Evolutionary conservation across 2,797 vertebrate genomes (phyloP).

Genomic region (Zalophus californianus): DNA sequence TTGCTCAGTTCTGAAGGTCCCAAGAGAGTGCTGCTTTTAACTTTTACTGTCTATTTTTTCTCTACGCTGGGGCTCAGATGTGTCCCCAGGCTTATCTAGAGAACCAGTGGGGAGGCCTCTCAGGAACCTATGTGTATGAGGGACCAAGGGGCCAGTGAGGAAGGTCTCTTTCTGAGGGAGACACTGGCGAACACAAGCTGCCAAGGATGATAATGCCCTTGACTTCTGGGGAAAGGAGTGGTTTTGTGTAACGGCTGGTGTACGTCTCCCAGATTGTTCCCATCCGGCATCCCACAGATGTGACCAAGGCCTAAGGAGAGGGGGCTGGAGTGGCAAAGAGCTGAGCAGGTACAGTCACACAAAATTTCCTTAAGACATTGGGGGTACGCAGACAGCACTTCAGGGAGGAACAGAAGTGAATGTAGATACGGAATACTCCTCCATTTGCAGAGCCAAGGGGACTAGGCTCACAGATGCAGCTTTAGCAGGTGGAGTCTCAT

Average conservation of each 20-base stretch:
- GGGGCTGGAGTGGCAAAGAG: neutral
- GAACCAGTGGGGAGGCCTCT: neutral
- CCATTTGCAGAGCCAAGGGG: neutral
- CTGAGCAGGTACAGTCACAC: neutral
- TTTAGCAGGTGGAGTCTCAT: neutral
- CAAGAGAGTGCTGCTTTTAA: neutral
- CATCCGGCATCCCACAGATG: neutral
- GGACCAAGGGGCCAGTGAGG: neutral
- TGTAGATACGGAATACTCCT: neutral
- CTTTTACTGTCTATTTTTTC: neutral
- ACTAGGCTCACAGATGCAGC: neutral
- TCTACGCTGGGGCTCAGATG: neutral
- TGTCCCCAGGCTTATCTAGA: neutral
- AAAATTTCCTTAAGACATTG: neutral
- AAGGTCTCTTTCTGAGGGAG: neutral
- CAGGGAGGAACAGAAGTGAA: neutral
- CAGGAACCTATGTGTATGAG: neutral
- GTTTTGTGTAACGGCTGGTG: neutral
- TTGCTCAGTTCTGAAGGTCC: neutral
- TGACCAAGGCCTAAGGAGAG: neutral
- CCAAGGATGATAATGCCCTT: neutral
- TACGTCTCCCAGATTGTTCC: neutral
- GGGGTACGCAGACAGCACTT: neutral
- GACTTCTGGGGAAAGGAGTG: neutral
- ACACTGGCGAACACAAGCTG: neutral